Evolutionary conservation across 2,113 vertebrate species (phyloP).

Genomic region (Amia ocellicauda): DNA sequence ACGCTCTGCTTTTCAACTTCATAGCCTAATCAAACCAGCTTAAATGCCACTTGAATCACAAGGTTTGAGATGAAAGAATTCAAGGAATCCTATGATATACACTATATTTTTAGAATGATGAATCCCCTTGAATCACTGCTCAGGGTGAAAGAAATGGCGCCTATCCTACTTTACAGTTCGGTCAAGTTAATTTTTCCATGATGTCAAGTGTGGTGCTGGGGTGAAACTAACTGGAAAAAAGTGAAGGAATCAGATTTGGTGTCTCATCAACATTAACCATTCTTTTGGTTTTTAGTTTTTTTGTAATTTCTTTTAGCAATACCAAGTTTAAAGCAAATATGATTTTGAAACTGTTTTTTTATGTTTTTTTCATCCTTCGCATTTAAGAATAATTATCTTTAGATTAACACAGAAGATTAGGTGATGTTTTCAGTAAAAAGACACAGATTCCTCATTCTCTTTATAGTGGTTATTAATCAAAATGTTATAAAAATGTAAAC

Average conservation of each 20-base stretch:
- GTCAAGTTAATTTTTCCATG: slow-evolving; percentile 64
- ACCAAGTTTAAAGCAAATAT: too few relatives aligned
- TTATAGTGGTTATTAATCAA: too few relatives aligned
- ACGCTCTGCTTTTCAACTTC: slow-evolving; percentile 58
- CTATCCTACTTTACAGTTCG: slow-evolving; percentile 47
- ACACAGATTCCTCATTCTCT: too few relatives aligned
- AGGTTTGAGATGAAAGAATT: slow-evolving; percentile 81
- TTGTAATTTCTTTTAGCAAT: slow-evolving; percentile 3
- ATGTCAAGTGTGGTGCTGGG: slow-evolving; percentile 60
- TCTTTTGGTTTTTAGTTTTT: slow-evolving; percentile 31
- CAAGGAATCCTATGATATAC: slow-evolving; percentile 81
- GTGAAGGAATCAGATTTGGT: slow-evolving; percentile 50
- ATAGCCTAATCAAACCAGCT: slow-evolving; percentile 60
- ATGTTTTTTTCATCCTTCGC: too few relatives aligned
- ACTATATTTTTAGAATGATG: slow-evolving; percentile 90
- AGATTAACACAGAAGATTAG: too few relatives aligned
- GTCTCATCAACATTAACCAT: slow-evolving; percentile 45
- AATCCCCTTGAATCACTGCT: slow-evolving; percentile 65
- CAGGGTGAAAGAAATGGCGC: slow-evolving; percentile 47
- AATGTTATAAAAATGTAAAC: too few relatives aligned
- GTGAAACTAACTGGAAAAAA: slow-evolving; percentile 49
- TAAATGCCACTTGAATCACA: slow-evolving; percentile 82
- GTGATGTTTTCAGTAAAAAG: too few relatives aligned
- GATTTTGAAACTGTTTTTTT: too few relatives aligned
- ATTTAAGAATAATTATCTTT: too few relatives aligned